Conservation (phyloP, 1,140 invertebrate genomes). For the Drosophila simulans region DNA sequence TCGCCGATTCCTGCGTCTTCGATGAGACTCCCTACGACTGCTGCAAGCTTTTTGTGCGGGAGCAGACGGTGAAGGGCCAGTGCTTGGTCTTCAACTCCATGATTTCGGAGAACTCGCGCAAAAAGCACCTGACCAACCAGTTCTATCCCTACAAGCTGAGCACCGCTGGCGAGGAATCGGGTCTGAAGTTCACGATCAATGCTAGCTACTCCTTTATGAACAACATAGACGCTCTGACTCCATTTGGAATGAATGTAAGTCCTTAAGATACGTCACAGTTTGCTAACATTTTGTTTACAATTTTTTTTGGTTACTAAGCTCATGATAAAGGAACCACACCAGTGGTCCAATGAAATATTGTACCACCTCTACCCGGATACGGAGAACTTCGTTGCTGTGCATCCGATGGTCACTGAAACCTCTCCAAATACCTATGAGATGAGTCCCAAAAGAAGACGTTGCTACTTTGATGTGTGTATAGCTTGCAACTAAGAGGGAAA, state of each 20-base stretch:
- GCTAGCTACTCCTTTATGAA: slow-evolving; percentile 31
- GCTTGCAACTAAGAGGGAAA: accelerated
- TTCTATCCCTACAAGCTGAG: slow-evolving; percentile 65
- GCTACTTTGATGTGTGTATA: slow-evolving; percentile 63
- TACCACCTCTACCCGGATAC: slow-evolving; percentile 59
- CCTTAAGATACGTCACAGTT: too few relatives aligned
- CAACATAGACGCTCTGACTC: background rate
- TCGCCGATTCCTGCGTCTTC: slow-evolving; percentile 56
- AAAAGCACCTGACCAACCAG: slow-evolving; percentile 56
- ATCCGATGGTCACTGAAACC: slow-evolving; percentile 51
- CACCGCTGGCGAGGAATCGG: slow-evolving; percentile 64
- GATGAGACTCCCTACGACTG: slow-evolving; percentile 64
- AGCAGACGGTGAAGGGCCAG: slow-evolving; percentile 61
- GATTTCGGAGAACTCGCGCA: slow-evolving; percentile 64
- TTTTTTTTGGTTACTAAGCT: slow-evolving; percentile 28
- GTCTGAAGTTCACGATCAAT: slow-evolving; percentile 52
- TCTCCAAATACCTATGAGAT: slow-evolving; percentile 41
- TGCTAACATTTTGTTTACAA: too few relatives aligned
- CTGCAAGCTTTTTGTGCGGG: slow-evolving; percentile 64
- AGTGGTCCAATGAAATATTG: slow-evolving; percentile 52
- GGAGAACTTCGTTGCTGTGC: slow-evolving; percentile 62
- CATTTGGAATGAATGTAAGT: slow-evolving; percentile 59
- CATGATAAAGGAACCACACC: slow-evolving; percentile 61
- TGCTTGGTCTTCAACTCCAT: slow-evolving; percentile 76
- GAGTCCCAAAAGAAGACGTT: slow-evolving; percentile 41